Percentiles rank a stretch among this genome's conserved stretches.
These are phyloP conservation scores for Lutraria lutraria DNA, from an alignment of 2,888 invertebrate species.

Conservation along the genomic window DNA sequence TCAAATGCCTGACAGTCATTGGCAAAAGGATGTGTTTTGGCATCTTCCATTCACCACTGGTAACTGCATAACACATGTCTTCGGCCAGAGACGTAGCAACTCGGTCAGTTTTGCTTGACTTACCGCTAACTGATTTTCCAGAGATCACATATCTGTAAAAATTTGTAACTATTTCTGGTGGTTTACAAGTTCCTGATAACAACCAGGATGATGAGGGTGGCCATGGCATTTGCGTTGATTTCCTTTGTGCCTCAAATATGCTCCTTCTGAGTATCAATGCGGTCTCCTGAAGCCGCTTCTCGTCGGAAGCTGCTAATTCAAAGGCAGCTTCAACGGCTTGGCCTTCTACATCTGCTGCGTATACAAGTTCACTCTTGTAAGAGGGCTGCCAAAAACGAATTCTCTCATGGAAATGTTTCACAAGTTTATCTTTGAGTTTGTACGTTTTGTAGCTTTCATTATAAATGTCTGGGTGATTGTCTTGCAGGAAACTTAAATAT, in stretches of 20 bases:
- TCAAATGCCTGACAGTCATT: too few relatives aligned
- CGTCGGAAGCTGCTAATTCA: conserved; percentile 60
- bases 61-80: too few relatives aligned
- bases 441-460: conserved; percentile 63
- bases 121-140: too few relatives aligned
- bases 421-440: conserved; percentile 55
- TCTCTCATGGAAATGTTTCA: conserved; percentile 41
- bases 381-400: conserved; percentile 61
- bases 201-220: conserved; percentile 32
- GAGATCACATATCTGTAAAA: conserved; percentile 22
- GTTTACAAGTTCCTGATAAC: conserved; percentile 24
- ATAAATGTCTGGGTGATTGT: conserved; percentile 44
- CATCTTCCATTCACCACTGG: too few relatives aligned
- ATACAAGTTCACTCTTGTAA: conserved; percentile 48
- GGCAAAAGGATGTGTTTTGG: too few relatives aligned
- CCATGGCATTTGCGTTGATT: conserved; percentile 36
- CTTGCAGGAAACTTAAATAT: conserved; percentile 27
- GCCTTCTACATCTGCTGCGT: conserved; percentile 49
- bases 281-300: conserved; percentile 45
- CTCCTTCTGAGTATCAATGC: conserved; percentile 55
- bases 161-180: conserved; percentile 25
- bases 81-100: too few relatives aligned
- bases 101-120: too few relatives aligned
- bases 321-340: conserved; percentile 62
- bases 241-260: conserved; percentile 20